These are phyloP conservation scores for Mycteria americana DNA, from an alignment of 2,797 vertebrate species.

Conservation along the genomic window DNA sequence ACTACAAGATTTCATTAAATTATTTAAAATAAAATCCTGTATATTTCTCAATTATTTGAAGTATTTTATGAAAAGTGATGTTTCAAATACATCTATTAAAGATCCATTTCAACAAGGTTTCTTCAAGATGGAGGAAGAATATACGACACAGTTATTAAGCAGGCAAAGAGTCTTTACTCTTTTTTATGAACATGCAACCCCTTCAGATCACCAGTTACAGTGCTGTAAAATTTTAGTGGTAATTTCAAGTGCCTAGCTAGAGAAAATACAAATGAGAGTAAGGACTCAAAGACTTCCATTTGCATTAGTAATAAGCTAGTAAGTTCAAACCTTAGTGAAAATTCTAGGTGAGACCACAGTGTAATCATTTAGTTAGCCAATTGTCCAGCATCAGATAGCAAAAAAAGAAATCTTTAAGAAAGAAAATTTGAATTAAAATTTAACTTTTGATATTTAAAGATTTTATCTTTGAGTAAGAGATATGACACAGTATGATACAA, in stretches of 20 bases:
- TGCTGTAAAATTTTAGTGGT: not conserved
- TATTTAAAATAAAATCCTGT: not conserved
- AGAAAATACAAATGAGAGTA: not conserved
- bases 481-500: not conserved
- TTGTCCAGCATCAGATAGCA: slow-evolving; percentile 21
- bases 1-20: not conserved
- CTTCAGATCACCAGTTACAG: not conserved
- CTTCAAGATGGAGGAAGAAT: not conserved
- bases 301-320: not conserved
- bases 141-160: not conserved
- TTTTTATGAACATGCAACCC: not conserved
- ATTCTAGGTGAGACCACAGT: not conserved
- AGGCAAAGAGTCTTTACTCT: not conserved
- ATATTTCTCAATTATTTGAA: not conserved
- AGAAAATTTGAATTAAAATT: not conserved
- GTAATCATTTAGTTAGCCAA: slow-evolving; percentile 38
- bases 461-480: not conserved
- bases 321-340: not conserved
- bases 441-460: not conserved
- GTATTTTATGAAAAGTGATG: not conserved
- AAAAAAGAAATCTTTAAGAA: not conserved
- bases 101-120: not conserved
- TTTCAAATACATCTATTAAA: not conserved
- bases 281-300: not conserved
- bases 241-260: not conserved